Evolutionary conservation across 1,140 invertebrate species (phyloP).

Genomic region (Drosophila leontia): DNA sequence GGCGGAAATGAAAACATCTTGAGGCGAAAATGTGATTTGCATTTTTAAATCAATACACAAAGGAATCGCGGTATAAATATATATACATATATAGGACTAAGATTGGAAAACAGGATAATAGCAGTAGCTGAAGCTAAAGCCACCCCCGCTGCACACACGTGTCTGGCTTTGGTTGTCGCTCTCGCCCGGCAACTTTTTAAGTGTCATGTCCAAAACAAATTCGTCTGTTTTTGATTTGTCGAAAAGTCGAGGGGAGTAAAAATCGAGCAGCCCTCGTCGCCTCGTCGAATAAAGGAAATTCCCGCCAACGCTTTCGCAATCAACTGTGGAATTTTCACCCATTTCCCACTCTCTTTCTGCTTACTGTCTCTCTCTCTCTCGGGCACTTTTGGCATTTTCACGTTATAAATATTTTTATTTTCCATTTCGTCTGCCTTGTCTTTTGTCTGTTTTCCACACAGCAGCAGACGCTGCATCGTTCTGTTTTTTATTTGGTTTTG

Average conservation of each 20-base stretch:
- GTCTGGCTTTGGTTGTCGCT: constrained; percentile 41
- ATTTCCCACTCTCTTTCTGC: constrained; percentile 14
- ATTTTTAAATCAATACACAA: constrained; percentile 81
- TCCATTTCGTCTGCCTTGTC: constrained; percentile 68
- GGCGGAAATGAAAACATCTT: constrained; percentile 79
- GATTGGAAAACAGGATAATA: constrained; percentile 36
- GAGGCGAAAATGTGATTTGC: constrained; percentile 75
- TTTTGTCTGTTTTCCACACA: constrained; percentile 33
- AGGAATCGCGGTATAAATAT: constrained; percentile 39
- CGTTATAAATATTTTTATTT: constrained; percentile 83
- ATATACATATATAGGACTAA: constrained; percentile 4
- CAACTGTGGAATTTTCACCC: constrained; percentile 55
- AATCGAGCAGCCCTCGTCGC: neutral
- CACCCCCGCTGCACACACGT: constrained; percentile 57
- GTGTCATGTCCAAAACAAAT: constrained; percentile 83
- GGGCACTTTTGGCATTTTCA: constrained; percentile 68
- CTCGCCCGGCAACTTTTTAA: constrained; percentile 76
- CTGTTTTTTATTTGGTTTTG: constrained; percentile 51
- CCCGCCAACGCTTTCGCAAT: constrained; percentile 60
- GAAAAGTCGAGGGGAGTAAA: constrained; percentile 62
- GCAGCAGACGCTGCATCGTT: constrained; percentile 42
- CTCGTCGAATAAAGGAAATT: constrained; percentile 39
- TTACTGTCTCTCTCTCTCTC: neutral
- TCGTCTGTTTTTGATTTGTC: constrained; percentile 84
- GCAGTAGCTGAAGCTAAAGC: constrained; percentile 4